Evolutionary conservation across 1,140 invertebrate genomes (phyloP).

Genomic region (Dreissena polymorpha): DNA sequence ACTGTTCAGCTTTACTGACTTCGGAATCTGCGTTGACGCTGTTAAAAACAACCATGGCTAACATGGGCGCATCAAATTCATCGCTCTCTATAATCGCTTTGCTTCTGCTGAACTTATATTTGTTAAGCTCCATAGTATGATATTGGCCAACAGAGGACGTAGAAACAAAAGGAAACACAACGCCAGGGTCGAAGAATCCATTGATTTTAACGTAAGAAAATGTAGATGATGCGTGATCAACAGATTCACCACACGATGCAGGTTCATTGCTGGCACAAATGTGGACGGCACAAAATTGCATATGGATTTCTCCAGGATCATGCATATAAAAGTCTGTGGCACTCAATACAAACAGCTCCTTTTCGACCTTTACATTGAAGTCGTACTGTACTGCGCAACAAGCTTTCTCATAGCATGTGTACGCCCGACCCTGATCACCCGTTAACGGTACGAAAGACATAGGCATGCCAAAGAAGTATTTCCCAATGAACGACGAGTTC

Average conservation of each 20-base stretch:
- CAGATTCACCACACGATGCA: constrained; percentile 7
- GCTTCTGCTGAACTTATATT: constrained; percentile 30
- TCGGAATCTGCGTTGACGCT: background rate
- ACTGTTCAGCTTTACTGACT: background rate
- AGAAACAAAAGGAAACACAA: constrained; percentile 32
- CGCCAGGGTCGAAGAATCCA: constrained; percentile 18
- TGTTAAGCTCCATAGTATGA: constrained; percentile 35
- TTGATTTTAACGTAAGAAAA: constrained; percentile 43
- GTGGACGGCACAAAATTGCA: constrained; percentile 45
- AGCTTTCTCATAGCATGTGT: constrained; percentile 12
- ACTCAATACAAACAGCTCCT: constrained; percentile 20
- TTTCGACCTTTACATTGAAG: constrained; percentile 2
- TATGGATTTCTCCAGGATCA: constrained; percentile 34
- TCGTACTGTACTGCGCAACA: constrained; percentile 35
- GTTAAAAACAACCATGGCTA: constrained; percentile 41
- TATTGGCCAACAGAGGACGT: background rate
- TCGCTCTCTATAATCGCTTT: constrained; percentile 39
- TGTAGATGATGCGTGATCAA: constrained; percentile 7
- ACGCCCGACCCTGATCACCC: background rate
- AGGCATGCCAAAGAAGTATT: constrained; percentile 25
- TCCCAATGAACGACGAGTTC: constrained; percentile 2
- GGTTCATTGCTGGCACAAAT: background rate
- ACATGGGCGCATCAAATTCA: constrained; percentile 35
- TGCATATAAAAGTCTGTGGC: constrained; percentile 12
- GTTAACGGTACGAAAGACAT: constrained; percentile 9